These are phyloP conservation scores for Rhabdomys pumilio DNA, from an alignment of 2,797 vertebrate species.

Conservation along the genomic window DNA sequence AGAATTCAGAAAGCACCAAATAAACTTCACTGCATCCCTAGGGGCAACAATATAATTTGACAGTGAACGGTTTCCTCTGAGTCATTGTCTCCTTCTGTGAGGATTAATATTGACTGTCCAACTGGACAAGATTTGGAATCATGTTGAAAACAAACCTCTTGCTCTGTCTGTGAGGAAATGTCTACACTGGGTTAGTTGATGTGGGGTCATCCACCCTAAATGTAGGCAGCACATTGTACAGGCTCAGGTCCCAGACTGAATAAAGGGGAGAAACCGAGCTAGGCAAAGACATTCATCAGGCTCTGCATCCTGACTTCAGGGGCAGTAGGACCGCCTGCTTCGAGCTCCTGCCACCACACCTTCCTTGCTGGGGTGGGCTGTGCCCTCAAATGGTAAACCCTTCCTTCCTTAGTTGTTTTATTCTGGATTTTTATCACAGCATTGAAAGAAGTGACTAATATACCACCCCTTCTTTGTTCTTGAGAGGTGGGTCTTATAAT, in stretches of 20 bases:
- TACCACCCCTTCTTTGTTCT: neutral
- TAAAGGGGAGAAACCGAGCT: neutral
- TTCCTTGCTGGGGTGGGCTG: no score
- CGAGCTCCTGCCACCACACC: neutral
- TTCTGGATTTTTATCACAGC: neutral
- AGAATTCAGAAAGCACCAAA: constrained; percentile 16
- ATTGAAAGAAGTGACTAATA: no score
- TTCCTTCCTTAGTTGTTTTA: neutral
- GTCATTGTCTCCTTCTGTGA: neutral
- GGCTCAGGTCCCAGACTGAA: neutral
- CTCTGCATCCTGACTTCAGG: neutral
- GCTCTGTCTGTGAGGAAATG: neutral
- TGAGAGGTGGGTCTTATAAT: neutral
- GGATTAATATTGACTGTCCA: neutral
- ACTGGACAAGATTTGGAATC: neutral
- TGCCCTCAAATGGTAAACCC: neutral
- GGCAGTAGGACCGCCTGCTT: neutral
- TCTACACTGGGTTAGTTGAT: neutral
- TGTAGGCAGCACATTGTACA: neutral
- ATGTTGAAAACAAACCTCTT: neutral
- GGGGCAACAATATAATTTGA: neutral
- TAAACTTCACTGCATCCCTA: neutral
- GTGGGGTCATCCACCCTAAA: neutral
- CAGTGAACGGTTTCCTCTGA: neutral
- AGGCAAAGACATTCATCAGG: neutral